phyloP scores from a whole-genome alignment of 2,113 vertebrate species.

The Ailurus styani region DNA sequence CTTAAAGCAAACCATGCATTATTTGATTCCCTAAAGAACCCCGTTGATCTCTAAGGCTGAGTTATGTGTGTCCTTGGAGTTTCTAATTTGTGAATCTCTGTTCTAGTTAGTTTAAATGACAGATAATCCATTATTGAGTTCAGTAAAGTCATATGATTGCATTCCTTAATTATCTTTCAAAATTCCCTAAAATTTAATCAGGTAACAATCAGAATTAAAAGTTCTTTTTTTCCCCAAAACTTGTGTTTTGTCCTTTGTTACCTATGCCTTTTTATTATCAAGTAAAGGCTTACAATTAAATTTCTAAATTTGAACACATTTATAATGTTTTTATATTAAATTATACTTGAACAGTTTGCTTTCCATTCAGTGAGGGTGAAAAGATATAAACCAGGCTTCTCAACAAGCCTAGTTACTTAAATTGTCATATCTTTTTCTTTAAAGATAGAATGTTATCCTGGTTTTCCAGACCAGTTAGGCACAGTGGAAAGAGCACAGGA shows the following conservation, averaged over 20 bases:
- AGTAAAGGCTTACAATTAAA: not conserved
- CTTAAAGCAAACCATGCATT: conserved; percentile 38
- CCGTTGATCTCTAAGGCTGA: not conserved
- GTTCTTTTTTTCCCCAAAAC: not conserved
- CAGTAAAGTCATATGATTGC: not conserved
- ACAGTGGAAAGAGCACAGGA: not conserved
- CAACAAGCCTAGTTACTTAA: conserved; percentile 31
- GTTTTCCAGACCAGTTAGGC: conserved; percentile 2
- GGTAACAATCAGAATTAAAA: conserved; percentile 28
- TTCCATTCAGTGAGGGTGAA: not conserved
- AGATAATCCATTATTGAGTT: conserved; percentile 12
- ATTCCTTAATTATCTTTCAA: conserved; percentile 34
- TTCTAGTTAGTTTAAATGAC: conserved; percentile 34
- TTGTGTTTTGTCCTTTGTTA: conserved; percentile 36
- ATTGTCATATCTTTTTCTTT: conserved; percentile 20
- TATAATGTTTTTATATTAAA: conserved; percentile 16
- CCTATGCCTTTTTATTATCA: conserved; percentile 43
- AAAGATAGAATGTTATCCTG: not conserved
- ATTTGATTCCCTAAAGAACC: conserved; percentile 22
- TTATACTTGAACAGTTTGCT: not conserved
- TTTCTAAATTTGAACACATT: conserved; percentile 32
- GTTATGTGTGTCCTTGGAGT: not conserved
- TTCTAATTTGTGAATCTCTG: conserved; percentile 26
- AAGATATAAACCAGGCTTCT: conserved; percentile 24
- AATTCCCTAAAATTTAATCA: conserved; percentile 29